phyloP scores from a whole-genome alignment of 2,113 vertebrate genomes.

The Morone chrysops region DNA sequence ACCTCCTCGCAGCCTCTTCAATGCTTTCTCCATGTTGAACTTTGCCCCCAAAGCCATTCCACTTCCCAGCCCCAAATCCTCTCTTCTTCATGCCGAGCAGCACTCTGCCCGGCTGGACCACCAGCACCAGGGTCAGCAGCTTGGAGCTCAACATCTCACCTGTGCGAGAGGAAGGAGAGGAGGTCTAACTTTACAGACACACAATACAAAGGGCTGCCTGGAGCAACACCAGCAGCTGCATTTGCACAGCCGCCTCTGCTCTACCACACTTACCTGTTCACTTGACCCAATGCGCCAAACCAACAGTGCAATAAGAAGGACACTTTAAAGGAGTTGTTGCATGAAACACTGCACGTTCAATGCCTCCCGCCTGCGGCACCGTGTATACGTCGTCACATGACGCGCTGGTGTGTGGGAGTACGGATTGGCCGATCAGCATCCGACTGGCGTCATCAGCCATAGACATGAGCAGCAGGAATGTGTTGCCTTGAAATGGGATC shows the following conservation, averaged over 20 bases:
- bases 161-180: neutral
- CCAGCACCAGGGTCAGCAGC: constrained; percentile 91
- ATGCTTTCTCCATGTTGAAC: constrained; percentile 91
- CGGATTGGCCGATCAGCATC: neutral
- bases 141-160: constrained; percentile 84
- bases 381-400: neutral
- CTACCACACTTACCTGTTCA: neutral
- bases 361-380: constrained; percentile 36
- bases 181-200: accelerated
- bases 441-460: accelerated
- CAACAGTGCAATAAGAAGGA: neutral
- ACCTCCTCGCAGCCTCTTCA: constrained; percentile 92
- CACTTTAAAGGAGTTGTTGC: neutral
- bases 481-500: constrained; percentile 70
- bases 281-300: accelerated
- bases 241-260: neutral
- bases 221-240: too few species aligned
- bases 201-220: neutral
- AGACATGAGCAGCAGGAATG: neutral
- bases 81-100: constrained; percentile 97
- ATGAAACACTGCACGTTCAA: neutral
- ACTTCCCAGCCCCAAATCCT: constrained; percentile 92
- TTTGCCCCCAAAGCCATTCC: constrained; percentile 98
- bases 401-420: neutral
- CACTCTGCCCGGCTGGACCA: constrained; percentile 88